Percentiles rank a stretch among this genome's conserved stretches.
phyloP scores from a whole-genome alignment of 2,888 invertebrate genomes.

The Xestia sexstrigata region DNA sequence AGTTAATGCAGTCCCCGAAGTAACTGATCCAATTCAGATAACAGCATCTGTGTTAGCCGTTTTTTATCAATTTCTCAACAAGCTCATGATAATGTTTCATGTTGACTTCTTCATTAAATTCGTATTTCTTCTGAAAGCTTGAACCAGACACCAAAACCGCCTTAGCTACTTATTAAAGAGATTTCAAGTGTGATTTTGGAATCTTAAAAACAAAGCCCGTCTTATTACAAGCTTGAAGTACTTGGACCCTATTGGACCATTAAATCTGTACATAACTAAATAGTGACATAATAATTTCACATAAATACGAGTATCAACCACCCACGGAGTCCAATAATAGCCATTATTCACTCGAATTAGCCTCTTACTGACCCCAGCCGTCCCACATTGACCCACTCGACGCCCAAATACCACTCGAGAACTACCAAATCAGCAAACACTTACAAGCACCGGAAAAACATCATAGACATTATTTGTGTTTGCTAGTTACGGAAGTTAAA shows the following conservation, averaged over 20 bases:
- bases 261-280: conserved; percentile 8
- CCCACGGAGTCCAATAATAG: conserved; percentile 47
- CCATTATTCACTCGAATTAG: conserved; percentile 66
- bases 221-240: not conserved
- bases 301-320: conserved; percentile 40
- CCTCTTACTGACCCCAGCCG: conserved; percentile 63
- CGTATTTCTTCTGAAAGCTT: not conserved
- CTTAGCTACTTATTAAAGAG: not conserved
- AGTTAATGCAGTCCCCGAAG: conserved; percentile 12
- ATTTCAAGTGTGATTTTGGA: not conserved
- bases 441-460: conserved; percentile 87
- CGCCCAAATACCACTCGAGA: conserved; percentile 83
- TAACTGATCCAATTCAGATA: conserved; percentile 45
- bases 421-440: conserved; percentile 82
- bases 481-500: conserved; percentile 87
- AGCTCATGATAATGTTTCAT: not conserved
- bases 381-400: conserved; percentile 74
- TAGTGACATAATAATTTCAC: conserved; percentile 33
- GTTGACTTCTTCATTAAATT: not conserved
- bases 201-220: not conserved
- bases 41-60: not conserved
- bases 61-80: not conserved
- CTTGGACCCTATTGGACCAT: not conserved
- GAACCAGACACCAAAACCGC: not conserved
- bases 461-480: conserved; percentile 88